A percentile compares a stretch with the other conserved stretches of the same genome.
phyloP scores from a whole-genome alignment of 1,140 invertebrate genomes.

The Nilaparvata lugens region DNA sequence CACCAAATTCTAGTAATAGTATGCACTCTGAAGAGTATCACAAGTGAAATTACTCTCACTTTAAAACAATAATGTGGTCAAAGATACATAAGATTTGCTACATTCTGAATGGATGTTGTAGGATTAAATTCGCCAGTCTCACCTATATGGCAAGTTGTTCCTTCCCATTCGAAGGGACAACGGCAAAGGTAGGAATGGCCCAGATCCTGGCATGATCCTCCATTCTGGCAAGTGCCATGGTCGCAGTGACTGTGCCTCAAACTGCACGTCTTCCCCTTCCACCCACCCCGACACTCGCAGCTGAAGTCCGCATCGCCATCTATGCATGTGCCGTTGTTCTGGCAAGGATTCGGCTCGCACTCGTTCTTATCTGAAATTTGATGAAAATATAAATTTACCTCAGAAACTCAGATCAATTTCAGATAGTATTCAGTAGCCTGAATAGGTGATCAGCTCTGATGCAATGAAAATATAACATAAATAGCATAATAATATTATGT shows the following conservation, averaged over 20 bases:
- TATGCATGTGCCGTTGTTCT: constrained; percentile 65
- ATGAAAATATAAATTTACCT: background rate
- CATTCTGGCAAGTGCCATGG: constrained; percentile 50
- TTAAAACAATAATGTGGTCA: too few species aligned
- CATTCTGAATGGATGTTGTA: too few species aligned
- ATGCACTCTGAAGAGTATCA: too few species aligned
- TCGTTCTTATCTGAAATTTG: constrained; percentile 67
- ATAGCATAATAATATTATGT: too few species aligned
- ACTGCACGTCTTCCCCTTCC: constrained; percentile 69
- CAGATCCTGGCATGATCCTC: constrained; percentile 54
- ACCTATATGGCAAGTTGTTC: constrained; percentile 55
- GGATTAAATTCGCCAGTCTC: constrained; percentile 14
- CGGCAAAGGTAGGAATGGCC: constrained; percentile 53
- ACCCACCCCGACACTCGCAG: constrained; percentile 63
- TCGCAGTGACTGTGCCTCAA: constrained; percentile 54
- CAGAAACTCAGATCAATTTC: background rate
- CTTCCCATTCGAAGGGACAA: constrained; percentile 55
- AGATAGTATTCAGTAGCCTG: background rate
- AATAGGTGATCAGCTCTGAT: too few species aligned
- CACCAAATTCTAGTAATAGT: too few species aligned
- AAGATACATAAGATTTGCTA: too few species aligned
- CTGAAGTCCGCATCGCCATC: constrained; percentile 63
- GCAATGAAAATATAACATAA: too few species aligned
- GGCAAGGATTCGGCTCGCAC: constrained; percentile 61
- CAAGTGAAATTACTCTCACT: too few species aligned